A percentile compares a stretch with the other conserved stretches of the same genome.
Conservation (phyloP, 1,140 invertebrate species). For the Drepana arcuata region DNA sequence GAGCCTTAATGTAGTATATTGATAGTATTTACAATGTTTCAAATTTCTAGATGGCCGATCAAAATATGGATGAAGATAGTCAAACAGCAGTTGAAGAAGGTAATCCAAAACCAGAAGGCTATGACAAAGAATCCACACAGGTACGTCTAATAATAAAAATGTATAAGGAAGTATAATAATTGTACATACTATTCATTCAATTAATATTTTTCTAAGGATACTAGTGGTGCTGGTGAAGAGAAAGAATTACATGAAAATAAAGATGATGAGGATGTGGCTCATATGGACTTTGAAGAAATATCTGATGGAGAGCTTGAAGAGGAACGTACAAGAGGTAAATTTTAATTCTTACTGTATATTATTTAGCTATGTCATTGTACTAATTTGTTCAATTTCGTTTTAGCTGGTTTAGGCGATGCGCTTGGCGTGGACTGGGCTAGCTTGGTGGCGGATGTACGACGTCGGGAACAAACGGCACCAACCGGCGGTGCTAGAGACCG, state of each 20-base stretch:
- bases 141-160: too few relatives aligned
- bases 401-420: conserved; percentile 85
- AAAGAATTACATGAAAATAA: conserved; percentile 58
- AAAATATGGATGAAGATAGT: conserved; percentile 50
- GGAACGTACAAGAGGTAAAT: conserved; percentile 70
- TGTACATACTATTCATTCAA: neutral
- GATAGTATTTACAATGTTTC: conserved; percentile 1
- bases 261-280: conserved; percentile 80
- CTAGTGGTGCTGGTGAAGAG: conserved; percentile 47
- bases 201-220: conserved; percentile 34
- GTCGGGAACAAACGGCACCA: conserved; percentile 70
- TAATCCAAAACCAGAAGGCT: conserved; percentile 33
- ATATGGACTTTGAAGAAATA: conserved; percentile 91
- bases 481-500: conserved; percentile 76
- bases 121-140: conserved; percentile 56
- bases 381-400: conserved; percentile 9
- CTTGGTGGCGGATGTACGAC: conserved; percentile 83
- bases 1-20: conserved; percentile 1
- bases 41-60: conserved; percentile 48
- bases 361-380: neutral
- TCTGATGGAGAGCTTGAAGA: conserved; percentile 91
- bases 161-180: too few relatives aligned
- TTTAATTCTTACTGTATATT: neutral
- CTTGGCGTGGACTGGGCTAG: conserved; percentile 94
- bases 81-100: conserved; percentile 41